phyloP scores from a whole-genome alignment of 2,888 invertebrate species.

The Diplazon laetatorius region DNA sequence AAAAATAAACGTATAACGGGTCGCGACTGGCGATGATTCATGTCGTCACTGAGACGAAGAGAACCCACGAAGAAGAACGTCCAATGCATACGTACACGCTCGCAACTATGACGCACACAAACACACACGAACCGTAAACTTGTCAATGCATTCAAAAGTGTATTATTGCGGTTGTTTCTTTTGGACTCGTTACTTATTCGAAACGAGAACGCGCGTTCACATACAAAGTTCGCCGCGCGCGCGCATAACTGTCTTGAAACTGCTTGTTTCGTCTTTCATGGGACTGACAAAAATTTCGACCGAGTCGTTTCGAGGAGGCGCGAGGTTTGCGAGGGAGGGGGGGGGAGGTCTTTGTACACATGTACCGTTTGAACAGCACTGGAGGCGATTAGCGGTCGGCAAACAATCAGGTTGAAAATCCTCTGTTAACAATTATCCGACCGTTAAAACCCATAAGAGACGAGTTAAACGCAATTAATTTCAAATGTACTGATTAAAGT shows the following conservation, averaged over 20 bases:
- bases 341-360: constrained; percentile 7
- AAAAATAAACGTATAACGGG: constrained; percentile 32
- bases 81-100: constrained; percentile 4
- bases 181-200: constrained; percentile 32
- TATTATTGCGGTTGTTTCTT: constrained; percentile 50
- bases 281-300: constrained; percentile 41
- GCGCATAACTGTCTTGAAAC: constrained; percentile 15
- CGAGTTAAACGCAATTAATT: constrained; percentile 32
- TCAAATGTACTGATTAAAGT: constrained; percentile 41
- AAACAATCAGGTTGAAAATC: constrained; percentile 2
- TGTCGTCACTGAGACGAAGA: constrained; percentile 21
- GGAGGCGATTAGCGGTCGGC: constrained; percentile 30
- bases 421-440: constrained; percentile 39
- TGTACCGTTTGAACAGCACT: constrained; percentile 26
- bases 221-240: constrained; percentile 35
- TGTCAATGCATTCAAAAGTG: constrained; percentile 53
- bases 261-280: constrained; percentile 39
- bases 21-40: constrained; percentile 45
- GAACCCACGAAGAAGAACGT: not conserved
- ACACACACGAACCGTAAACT: constrained; percentile 58
- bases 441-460: not conserved
- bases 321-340: not conserved
- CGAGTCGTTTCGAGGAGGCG: no score
- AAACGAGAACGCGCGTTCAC: constrained; percentile 43
- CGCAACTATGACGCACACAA: constrained; percentile 44